Conservation (phyloP, 1,140 invertebrate species). For the Bombus difficillimus region DNA sequence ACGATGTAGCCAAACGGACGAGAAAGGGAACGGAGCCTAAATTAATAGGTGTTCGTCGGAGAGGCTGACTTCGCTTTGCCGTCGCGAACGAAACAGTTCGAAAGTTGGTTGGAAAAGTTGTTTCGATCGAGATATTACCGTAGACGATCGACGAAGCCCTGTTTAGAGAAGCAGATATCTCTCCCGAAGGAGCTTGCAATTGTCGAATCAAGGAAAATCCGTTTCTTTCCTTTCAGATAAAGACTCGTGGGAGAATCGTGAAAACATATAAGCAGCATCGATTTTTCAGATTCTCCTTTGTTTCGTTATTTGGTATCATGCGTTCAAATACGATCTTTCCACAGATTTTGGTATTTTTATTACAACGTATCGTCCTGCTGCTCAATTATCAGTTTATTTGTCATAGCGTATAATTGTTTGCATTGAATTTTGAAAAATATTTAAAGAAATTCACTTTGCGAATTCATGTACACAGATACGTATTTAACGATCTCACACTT, state of each 20-base stretch:
- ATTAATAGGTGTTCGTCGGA: slow-evolving; percentile 47
- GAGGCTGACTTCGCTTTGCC: not conserved
- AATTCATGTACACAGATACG: no score
- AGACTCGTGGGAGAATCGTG: not conserved
- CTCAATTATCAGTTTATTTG: no score
- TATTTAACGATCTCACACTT: no score
- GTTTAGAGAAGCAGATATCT: slow-evolving; percentile 49
- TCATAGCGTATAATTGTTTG: no score
- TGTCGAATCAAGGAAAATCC: slow-evolving; percentile 52
- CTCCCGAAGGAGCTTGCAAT: slow-evolving; percentile 45
- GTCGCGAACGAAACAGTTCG: slow-evolving; percentile 28
- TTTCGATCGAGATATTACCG: slow-evolving; percentile 52
- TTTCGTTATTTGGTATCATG: not conserved
- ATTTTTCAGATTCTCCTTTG: not conserved
- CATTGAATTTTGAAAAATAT: not conserved
- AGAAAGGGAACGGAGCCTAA: slow-evolving; percentile 13
- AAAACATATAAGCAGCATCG: not conserved
- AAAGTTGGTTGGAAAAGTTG: slow-evolving; percentile 49
- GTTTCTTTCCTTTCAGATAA: slow-evolving; percentile 20
- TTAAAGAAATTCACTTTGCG: no score
- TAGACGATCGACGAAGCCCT: slow-evolving; percentile 25
- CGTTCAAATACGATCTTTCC: no score
- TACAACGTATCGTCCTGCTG: no score
- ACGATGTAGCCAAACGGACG: not conserved
- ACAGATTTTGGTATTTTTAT: no score